phyloP scores from a whole-genome alignment of 2,888 invertebrate species.

The Laspeyria flexula region DNA sequence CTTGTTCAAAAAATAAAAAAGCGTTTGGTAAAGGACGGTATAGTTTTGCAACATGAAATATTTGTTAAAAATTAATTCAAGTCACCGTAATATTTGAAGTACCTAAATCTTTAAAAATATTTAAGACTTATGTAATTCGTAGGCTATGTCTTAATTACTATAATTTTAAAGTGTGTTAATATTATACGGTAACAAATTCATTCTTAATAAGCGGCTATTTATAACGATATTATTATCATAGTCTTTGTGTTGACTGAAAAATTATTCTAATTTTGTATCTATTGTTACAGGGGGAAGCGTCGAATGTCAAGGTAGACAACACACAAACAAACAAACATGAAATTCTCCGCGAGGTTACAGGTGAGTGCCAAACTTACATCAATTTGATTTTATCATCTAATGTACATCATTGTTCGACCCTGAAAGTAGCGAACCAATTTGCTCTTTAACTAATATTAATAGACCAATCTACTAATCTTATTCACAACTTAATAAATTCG shows the following conservation, averaged over 20 bases:
- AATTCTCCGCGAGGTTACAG: conserved; percentile 67
- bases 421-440: conserved; percentile 41
- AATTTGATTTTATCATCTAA: conserved; percentile 32
- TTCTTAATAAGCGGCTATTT: conserved; percentile 1
- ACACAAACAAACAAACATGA: conserved; percentile 60
- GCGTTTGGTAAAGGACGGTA: too few relatives aligned
- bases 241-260: conserved; percentile 16
- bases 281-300: conserved; percentile 65
- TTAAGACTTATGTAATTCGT: too few relatives aligned
- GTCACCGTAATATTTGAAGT: too few relatives aligned
- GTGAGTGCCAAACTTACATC: conserved; percentile 49
- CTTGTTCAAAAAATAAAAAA: too few relatives aligned
- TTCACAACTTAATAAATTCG: conserved; percentile 64
- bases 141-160: too few relatives aligned
- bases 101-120: too few relatives aligned
- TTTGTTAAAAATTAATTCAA: too few relatives aligned
- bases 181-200: too few relatives aligned
- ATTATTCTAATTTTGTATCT: conserved; percentile 42
- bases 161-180: too few relatives aligned
- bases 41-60: too few relatives aligned
- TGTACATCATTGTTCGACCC: conserved; percentile 35
- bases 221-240: conserved; percentile 18
- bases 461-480: conserved; percentile 48
- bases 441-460: conserved; percentile 52
- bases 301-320: conserved; percentile 62